Percentiles rank a stretch among this genome's conserved stretches.
phyloP scores from a whole-genome alignment of 2,888 invertebrate species.

The Seira ritae region DNA sequence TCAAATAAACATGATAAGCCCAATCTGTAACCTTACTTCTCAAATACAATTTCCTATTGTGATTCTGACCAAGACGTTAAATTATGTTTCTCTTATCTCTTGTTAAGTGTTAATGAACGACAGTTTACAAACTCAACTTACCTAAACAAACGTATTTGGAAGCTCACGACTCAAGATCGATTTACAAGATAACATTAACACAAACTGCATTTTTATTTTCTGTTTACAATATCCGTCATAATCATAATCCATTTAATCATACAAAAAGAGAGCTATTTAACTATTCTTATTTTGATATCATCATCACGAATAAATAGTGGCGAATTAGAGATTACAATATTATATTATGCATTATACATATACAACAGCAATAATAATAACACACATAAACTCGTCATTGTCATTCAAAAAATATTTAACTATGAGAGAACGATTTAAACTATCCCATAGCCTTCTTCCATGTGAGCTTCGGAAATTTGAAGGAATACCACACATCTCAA shows the following conservation, averaged over 20 bases:
- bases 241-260: not conserved
- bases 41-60: too few species aligned
- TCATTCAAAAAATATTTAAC: not conserved
- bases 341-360: not conserved
- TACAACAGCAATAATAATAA: constrained; percentile 7
- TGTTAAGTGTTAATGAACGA: too few species aligned
- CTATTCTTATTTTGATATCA: not conserved
- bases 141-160: too few species aligned
- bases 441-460: constrained; percentile 59
- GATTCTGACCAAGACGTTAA: too few species aligned
- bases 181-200: constrained; percentile 3
- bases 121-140: too few species aligned
- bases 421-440: constrained; percentile 39
- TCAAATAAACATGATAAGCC: too few species aligned
- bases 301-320: not conserved
- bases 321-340: not conserved
- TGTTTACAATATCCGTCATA: not conserved
- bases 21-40: too few species aligned
- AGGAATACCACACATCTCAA: not conserved
- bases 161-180: too few species aligned
- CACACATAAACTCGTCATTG: not conserved
- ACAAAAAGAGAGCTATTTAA: not conserved
- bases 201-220: not conserved
- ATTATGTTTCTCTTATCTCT: too few species aligned
- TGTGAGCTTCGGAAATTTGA: not conserved